These are phyloP conservation scores for Eugnorisma glareosa DNA, from an alignment of 2,888 invertebrate genomes.

Conservation along the genomic window DNA sequence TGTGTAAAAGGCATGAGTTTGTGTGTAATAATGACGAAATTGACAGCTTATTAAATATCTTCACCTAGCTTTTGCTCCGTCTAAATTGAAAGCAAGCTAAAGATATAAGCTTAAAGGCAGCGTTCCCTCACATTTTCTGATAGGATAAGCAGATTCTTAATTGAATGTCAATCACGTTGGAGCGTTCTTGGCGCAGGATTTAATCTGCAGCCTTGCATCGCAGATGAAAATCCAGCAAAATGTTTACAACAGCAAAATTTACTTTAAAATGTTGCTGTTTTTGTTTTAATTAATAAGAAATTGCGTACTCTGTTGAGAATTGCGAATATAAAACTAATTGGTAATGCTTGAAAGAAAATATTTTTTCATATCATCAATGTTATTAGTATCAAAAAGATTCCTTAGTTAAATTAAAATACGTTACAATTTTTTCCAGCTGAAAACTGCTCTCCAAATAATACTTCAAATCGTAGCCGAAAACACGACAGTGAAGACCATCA, in stretches of 20 bases:
- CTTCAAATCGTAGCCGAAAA: slow-evolving; percentile 78
- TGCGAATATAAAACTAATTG: background rate
- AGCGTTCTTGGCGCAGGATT: slow-evolving; percentile 56
- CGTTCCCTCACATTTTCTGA: slow-evolving; percentile 47
- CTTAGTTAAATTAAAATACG: background rate
- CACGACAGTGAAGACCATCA: slow-evolving; percentile 56
- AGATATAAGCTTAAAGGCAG: slow-evolving; percentile 26
- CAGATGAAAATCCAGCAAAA: slow-evolving; percentile 28
- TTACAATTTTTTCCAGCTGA: slow-evolving; percentile 67
- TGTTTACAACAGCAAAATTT: slow-evolving; percentile 20
- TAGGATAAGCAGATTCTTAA: slow-evolving; percentile 58
- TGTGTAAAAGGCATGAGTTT: background rate
- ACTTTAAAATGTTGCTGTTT: background rate
- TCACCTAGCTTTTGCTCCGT: background rate
- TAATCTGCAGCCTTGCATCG: slow-evolving; percentile 59
- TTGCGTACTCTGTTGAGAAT: background rate
- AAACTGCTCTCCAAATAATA: slow-evolving; percentile 72
- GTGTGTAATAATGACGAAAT: background rate
- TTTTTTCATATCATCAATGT: background rate
- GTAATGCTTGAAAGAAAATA: background rate
- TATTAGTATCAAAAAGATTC: background rate
- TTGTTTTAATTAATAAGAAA: background rate
- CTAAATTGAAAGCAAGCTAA: slow-evolving; percentile 36
- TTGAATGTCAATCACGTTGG: slow-evolving; percentile 60
- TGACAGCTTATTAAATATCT: background rate